A percentile compares a stretch with the other conserved stretches of the same genome.
Conservation (phyloP, 2,888 invertebrate genomes). For the Microctonus aethiopoides region DNA sequence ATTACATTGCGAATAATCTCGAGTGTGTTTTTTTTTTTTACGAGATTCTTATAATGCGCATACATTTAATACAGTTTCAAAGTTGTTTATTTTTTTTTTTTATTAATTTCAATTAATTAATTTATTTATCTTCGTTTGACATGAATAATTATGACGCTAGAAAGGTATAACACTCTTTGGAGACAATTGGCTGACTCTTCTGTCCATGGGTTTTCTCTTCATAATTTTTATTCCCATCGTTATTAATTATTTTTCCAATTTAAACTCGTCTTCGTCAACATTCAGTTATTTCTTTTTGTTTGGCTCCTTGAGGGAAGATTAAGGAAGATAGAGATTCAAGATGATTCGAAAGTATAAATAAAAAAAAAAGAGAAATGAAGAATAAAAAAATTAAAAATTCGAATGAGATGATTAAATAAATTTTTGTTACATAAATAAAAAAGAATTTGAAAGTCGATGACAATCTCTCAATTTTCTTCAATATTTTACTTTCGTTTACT, state of each 20-base stretch:
- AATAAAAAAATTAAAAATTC: slow-evolving; percentile 2
- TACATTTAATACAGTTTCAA: no score
- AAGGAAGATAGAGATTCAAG: slow-evolving; percentile 41
- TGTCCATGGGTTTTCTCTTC: slow-evolving; percentile 35
- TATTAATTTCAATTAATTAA: slow-evolving; percentile 4
- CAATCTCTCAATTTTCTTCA: not conserved
- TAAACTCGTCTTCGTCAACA: not conserved
- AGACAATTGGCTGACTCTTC: slow-evolving; percentile 47
- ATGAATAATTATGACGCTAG: slow-evolving; percentile 37
- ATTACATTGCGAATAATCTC: not conserved
- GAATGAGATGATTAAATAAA: not conserved
- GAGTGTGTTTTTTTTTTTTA: not conserved
- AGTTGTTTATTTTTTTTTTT: not conserved
- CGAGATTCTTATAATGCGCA: not conserved
- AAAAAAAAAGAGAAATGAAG: not conserved
- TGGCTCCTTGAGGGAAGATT: slow-evolving; percentile 46
- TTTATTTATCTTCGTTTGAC: slow-evolving; percentile 29
- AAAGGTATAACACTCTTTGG: slow-evolving; percentile 57
- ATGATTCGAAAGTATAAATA: not conserved
- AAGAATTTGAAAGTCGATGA: not conserved
- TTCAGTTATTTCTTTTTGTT: slow-evolving; percentile 19
- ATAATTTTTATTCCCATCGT: slow-evolving; percentile 1
- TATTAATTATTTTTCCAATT: not conserved
- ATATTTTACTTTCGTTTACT: slow-evolving; percentile 2
- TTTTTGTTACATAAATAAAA: not conserved